Evolutionary conservation across 2,113 vertebrate species (phyloP), one percentile per base, ranked within the genome.

Genomic region (Rhodinocichla rosea): DNA sequence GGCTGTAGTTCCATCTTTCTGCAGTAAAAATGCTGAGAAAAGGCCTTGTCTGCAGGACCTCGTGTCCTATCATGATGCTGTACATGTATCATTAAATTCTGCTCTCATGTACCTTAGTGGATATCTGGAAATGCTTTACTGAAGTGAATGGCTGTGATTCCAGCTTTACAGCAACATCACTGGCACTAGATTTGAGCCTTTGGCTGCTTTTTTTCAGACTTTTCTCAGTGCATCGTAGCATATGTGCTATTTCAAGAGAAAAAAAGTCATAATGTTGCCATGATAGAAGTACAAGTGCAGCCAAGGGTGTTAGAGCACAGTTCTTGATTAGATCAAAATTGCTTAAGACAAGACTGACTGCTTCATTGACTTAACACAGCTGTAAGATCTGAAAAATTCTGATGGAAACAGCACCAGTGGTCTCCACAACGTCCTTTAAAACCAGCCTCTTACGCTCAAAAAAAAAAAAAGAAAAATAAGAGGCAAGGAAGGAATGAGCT

Each of bases 321-420:
- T 57, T 71, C 84, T 92, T 97, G 90, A 94, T 96, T 95, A 93
- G 79, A 83, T 57, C 63, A 94, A 91, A 95, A 94, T 87, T 94
- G 62, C 55, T 88, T 94, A 92, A 95, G 91, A 96, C 84, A 96
- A 88, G 82, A 93, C 65, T 81, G 87, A 92, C 91, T 93, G 76
- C 85, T 93, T 92, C 94, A 70, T 60, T 95, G 87, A 90, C 76
- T 91, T 94, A 93, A 94, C 24, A 21, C 69, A 89, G 82, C 73
- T 87, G 62, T 84, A 62, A 83, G 49, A 95, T 87, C 50, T 94
- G 89, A 90, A 89, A 94, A 55, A 83, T 80, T 94, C 50, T 90
- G 55, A 63, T 83, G 47, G 42, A 92, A 97, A 92, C 39, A 89
- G 28, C 39, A 76, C 24, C 53, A 47, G n/a, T 73, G 42, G 37